Evolutionary conservation across 2,888 invertebrate genomes (phyloP).

Genomic region (Pandemis cinnamomeana): DNA sequence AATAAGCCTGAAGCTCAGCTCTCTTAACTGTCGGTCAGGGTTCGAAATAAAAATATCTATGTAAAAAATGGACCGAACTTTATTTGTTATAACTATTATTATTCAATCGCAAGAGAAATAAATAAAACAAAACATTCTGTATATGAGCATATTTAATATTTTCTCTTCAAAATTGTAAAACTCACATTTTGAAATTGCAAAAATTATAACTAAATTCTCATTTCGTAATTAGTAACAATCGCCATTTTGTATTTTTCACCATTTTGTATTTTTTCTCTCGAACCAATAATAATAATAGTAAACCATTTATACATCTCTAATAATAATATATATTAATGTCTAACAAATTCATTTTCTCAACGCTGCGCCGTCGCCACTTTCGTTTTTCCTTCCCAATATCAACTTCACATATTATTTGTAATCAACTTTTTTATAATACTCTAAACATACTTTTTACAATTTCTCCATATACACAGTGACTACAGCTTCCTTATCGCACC

Average conservation of each 20-base stretch:
- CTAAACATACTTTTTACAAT: conserved; percentile 82
- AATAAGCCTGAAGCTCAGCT: background rate
- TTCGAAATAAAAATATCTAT: background rate
- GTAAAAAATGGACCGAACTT: background rate
- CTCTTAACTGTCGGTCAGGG: background rate
- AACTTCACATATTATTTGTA: conserved; percentile 73
- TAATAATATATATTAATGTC: conserved; percentile 83
- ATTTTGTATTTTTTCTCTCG: conserved; percentile 75
- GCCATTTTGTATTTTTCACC: conserved; percentile 76
- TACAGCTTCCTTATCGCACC: conserved; percentile 72
- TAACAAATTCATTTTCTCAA: conserved; percentile 84
- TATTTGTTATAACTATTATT: background rate
- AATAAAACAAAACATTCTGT: conserved; percentile 68
- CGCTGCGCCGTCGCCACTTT: conserved; percentile 76
- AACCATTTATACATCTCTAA: conserved; percentile 84
- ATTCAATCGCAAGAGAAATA: conserved; percentile 25
- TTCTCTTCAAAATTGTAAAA: conserved; percentile 85
- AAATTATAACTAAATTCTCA: conserved; percentile 84
- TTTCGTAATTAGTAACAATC: conserved; percentile 84
- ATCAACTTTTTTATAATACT: conserved; percentile 77
- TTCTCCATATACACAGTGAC: conserved; percentile 72
- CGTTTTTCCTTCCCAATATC: conserved; percentile 75
- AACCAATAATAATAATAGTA: conserved; percentile 83
- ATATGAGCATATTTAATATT: conserved; percentile 85
- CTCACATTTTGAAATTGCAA: conserved; percentile 85